phyloP scores from a whole-genome alignment of 2,113 vertebrate species.

The Zosterops japonicus region DNA sequence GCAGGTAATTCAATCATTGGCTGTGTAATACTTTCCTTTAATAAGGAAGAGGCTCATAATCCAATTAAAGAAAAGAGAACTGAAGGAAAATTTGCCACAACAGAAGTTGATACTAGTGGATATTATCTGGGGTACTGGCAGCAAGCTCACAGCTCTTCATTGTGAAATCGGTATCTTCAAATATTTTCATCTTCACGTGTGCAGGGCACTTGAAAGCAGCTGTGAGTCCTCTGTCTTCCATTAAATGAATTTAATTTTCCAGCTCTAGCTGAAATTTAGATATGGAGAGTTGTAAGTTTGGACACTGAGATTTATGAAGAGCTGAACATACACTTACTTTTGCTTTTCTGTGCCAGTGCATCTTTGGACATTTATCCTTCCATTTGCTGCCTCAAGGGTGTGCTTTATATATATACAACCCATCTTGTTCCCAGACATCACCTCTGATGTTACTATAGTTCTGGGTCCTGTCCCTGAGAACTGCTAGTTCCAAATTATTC shows the following conservation, averaged over 20 bases:
- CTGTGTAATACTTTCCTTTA: neutral
- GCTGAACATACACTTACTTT: neutral
- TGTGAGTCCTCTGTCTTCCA: neutral
- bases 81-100: neutral
- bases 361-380: neutral
- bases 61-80: neutral
- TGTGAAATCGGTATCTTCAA: neutral
- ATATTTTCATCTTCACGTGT: neutral
- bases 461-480: neutral
- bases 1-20: slow-evolving; percentile 11
- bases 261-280: neutral
- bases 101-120: neutral
- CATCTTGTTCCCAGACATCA: neutral
- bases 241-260: neutral
- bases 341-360: neutral
- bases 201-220: neutral
- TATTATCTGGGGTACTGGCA: neutral
- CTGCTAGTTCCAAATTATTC: neutral
- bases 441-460: neutral
- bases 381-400: neutral
- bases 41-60: slow-evolving; percentile 32
- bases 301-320: neutral
- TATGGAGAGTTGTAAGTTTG: neutral
- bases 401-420: neutral
- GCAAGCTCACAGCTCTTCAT: neutral